Conservation (phyloP, 1,140 invertebrate genomes). For the Cotesia typhae region DNA sequence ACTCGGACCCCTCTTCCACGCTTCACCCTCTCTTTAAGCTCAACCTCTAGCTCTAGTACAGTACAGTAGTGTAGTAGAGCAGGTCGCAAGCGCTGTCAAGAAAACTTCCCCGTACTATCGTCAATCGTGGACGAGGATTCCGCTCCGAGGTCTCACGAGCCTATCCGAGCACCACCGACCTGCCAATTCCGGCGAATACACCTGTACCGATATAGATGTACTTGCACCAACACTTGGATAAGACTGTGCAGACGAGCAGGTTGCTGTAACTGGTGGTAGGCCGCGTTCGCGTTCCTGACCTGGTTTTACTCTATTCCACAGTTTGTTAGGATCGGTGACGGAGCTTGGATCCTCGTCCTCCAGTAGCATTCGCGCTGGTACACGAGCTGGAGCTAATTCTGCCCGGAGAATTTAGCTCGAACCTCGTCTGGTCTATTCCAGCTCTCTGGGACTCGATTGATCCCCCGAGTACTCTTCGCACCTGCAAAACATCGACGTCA, state of each 20-base stretch:
- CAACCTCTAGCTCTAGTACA: neutral
- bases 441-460: neutral
- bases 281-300: conserved; percentile 58
- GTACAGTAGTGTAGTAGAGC: neutral
- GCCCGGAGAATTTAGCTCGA: conserved; percentile 16
- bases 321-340: conserved; percentile 61
- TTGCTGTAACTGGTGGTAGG: neutral
- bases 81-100: neutral
- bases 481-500: conserved; percentile 33
- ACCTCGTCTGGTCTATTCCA: neutral
- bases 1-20: neutral
- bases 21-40: neutral
- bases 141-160: conserved; percentile 18
- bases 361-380: conserved; percentile 25
- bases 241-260: neutral
- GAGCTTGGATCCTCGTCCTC: conserved; percentile 38
- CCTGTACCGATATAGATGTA: conserved; percentile 33
- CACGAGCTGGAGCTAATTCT: neutral
- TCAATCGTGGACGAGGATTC: neutral
- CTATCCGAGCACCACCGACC: conserved; percentile 15
- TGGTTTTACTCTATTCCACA: conserved; percentile 57
- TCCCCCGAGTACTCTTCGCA: conserved; percentile 25
- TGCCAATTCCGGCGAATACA: conserved; percentile 34
- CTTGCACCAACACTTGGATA: neutral
- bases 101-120: too few species aligned